Evolutionary conservation across 2,113 vertebrate species (phyloP), one percentile per base, ranked within the genome.

Genomic region (Lagopus muta): DNA sequence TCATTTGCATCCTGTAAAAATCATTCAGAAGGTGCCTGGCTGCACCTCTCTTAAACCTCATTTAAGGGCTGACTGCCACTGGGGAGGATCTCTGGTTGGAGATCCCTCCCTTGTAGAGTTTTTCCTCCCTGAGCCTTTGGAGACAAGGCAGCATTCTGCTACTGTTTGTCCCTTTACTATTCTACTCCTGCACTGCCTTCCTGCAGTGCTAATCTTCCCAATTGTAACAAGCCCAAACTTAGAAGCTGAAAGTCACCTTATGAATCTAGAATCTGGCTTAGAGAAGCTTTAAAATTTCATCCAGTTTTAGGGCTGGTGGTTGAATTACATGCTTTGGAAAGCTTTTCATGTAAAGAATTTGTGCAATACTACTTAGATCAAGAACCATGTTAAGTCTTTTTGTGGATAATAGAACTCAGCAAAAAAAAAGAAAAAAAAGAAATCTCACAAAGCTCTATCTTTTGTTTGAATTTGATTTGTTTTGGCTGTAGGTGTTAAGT

Each of bases 1-100:
- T 94, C 82, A 88, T 90, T 92, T 95, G 20, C 34, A 83, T 78
- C 65, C 38, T 72, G 30, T 77, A 57, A 89, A 93, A 93, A 52
- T 64, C 89, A 72, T 88, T 94, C 65, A 92, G 91, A 94, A 47
- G 82, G 64, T 19, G 45, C 45, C 45, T 20, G 18, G 45, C 45
- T 45, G 45, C 45, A 45, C 45, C 18, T 45, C 45, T 45, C 45
- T 20, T 45, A 45, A 18, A 19, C 8, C 45, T 8, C 18, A 45
- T 45, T 45, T 45, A 45, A 45, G 18, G 45, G 45, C 45, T 45
- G 8, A 19, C 18, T 45, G 45, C 45, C 43, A 45, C 43, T 19
- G 43, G 17, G 43, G 17, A 45, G 43, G 17, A 45, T 45, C 18
- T 47, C 18, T 47, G 9, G 45, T 47, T 47, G 45, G 45, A 47